Evolutionary conservation across 2,888 invertebrate species (phyloP), one percentile per base, ranked within the genome.

Genomic region (Rotaria sp.): DNA sequence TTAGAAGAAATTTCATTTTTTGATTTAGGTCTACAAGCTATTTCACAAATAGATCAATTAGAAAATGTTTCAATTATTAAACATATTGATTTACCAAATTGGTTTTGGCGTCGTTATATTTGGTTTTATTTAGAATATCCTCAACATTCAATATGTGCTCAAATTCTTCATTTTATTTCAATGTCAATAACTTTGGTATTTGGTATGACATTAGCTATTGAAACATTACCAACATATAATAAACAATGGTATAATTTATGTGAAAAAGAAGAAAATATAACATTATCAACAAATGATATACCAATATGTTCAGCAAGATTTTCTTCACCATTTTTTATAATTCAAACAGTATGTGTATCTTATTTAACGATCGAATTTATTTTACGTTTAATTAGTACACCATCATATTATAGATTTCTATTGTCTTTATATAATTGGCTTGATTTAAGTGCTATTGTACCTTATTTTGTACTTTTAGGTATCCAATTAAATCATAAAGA

Each of bases 121-220:
- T 92, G 92, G 92, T 89, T 90, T 74, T 87, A 91, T 74, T 89
- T 92, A 88, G 92, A 92, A 88, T 90, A 91, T 85, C 92, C 92
- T 7, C 91, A 91, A 86, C 90, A 90, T 55, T 91, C 91, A 0
- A 55, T 89, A 0, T 87, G 88, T 3, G 92, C 92, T 55, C 38
- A 21, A 80, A 80, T 80, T n/a, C 26, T 80, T 13, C 2, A 80
- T 80, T n/a, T 80, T 45, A 4, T 45, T 11, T 80, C 80, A 26
- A 80, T 80, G n/a, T 10, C 45, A 5, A 3, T 80, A 5, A 80
- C 45, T 26, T 0, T 80, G 45, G 26, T 80, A 45, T 80, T 45
- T 3, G 45, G 45, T 80, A 11, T 80, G n/a, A 26, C 90, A n/a
- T 92, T 92, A 88, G 92, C 92, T 87, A 88, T 92, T 87, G 92